Percentiles rank a stretch among this genome's conserved stretches.
Conservation (phyloP, 2,113 vertebrate species). For the Tretioscincus oriximinensis region DNA sequence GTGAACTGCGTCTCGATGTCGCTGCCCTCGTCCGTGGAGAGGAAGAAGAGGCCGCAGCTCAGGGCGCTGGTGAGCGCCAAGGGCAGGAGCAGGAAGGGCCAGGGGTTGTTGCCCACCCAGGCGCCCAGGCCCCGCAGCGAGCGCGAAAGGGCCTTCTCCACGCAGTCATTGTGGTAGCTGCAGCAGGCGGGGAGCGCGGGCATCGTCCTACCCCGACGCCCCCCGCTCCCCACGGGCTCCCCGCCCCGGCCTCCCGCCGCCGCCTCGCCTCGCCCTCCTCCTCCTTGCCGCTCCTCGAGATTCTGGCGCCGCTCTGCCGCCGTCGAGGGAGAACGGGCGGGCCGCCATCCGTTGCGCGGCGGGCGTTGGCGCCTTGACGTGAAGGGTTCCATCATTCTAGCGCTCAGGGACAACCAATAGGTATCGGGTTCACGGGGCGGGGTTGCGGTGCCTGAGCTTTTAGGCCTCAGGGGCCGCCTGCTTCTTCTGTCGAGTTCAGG, state of each 20-base stretch:
- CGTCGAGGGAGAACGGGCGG: too few species aligned
- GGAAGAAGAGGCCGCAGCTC: constrained; percentile 70
- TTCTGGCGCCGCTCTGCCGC: not conserved
- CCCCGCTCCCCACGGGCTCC: too few species aligned
- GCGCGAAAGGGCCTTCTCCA: constrained; percentile 66
- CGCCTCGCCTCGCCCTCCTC: too few species aligned
- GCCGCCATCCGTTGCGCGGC: not conserved
- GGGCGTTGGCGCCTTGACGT: not conserved
- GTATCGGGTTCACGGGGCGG: too few species aligned
- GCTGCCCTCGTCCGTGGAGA: constrained; percentile 56
- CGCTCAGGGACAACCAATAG: too few species aligned
- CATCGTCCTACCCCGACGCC: too few species aligned
- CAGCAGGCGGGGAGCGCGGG: not conserved
- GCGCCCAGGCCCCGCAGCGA: constrained; percentile 62
- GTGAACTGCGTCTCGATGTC: constrained; percentile 78
- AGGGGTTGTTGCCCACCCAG: constrained; percentile 70
- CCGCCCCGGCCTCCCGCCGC: not conserved
- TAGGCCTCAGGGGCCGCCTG: too few species aligned
- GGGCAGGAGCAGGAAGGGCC: constrained; percentile 72
- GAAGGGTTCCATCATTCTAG: too few species aligned
- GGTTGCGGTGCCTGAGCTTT: too few species aligned
- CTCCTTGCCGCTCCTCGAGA: too few species aligned
- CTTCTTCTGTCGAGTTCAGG: too few species aligned
- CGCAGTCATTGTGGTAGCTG: constrained; percentile 52
- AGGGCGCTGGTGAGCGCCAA: constrained; percentile 61